Conservation (phyloP, 2,888 invertebrate genomes). For the Prenolepis imparis region DNA sequence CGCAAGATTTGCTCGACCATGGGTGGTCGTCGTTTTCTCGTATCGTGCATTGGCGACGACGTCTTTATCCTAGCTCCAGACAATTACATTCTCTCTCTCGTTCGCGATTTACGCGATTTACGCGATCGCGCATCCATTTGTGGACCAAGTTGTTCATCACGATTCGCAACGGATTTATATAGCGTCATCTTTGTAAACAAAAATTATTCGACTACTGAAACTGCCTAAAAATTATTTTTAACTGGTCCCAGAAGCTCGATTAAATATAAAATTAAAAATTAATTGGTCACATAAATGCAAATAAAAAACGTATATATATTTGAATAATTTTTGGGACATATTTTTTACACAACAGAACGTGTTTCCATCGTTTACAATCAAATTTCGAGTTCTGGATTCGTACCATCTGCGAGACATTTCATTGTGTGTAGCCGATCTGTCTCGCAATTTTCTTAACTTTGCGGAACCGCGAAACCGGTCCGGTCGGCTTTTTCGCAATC, state of each 20-base stretch:
- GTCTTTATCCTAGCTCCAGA: constrained; percentile 37
- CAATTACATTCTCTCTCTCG: constrained; percentile 39
- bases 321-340: background rate
- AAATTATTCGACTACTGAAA: background rate
- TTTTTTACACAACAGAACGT: background rate
- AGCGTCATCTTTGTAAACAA: background rate
- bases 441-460: constrained; percentile 78
- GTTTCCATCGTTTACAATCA: background rate
- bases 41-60: constrained; percentile 26
- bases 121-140: constrained; percentile 17
- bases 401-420: constrained; percentile 32
- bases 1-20: constrained; percentile 45
- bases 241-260: background rate
- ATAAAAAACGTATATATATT: background rate
- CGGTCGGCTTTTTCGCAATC: constrained; percentile 75
- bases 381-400: constrained; percentile 18
- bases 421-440: constrained; percentile 41
- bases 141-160: constrained; percentile 21
- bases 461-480: constrained; percentile 75
- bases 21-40: constrained; percentile 46
- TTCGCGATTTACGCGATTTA: constrained; percentile 23
- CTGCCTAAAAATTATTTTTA: background rate
- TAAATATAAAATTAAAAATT: background rate
- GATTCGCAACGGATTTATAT: constrained; percentile 11
- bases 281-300: background rate